phyloP scores from a whole-genome alignment of 2,797 vertebrate genomes.

The Merluccius polli region DNA sequence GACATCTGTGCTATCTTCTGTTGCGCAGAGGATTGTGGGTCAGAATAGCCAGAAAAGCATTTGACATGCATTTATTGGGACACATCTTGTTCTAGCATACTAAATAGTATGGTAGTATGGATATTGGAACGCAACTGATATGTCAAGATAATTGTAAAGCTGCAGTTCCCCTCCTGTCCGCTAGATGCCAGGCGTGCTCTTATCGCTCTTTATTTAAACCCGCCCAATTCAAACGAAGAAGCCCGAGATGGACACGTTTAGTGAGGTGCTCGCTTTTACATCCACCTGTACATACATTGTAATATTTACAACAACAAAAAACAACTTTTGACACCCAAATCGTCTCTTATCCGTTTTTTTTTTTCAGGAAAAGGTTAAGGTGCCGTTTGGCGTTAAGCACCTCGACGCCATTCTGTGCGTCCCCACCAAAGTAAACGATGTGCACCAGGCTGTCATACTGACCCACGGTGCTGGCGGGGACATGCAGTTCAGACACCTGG shows the following conservation, averaged over 20 bases:
- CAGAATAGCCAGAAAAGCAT: too few relatives aligned
- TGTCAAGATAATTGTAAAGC: background rate
- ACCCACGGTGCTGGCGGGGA: slow-evolving; percentile 92
- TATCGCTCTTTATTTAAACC: background rate
- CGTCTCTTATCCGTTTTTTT: background rate
- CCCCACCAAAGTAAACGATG: slow-evolving; percentile 53
- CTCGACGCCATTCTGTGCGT: slow-evolving; percentile 78
- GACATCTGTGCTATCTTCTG: too few relatives aligned
- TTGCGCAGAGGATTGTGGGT: too few relatives aligned
- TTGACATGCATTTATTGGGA: too few relatives aligned
- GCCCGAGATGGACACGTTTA: background rate
- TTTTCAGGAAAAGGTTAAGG: slow-evolving; percentile 81
- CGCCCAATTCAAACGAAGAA: background rate
- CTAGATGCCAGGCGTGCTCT: slow-evolving; percentile 29
- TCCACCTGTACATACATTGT: too few relatives aligned
- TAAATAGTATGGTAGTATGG: too few relatives aligned
- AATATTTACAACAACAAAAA: background rate
- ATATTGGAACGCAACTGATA: too few relatives aligned
- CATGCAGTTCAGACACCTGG: slow-evolving; percentile 84
- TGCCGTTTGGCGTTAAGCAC: slow-evolving; percentile 81
- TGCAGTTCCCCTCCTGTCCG: slow-evolving; percentile 27
- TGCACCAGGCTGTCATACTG: slow-evolving; percentile 75
- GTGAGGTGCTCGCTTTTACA: slow-evolving; percentile 4
- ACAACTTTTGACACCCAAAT: background rate
- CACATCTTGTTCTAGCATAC: too few relatives aligned